Percentiles rank a stretch among this genome's conserved stretches.
These are phyloP conservation scores for Prionace glauca DNA, from an alignment of 2,797 vertebrate genomes.

Conservation along the genomic window DNA sequence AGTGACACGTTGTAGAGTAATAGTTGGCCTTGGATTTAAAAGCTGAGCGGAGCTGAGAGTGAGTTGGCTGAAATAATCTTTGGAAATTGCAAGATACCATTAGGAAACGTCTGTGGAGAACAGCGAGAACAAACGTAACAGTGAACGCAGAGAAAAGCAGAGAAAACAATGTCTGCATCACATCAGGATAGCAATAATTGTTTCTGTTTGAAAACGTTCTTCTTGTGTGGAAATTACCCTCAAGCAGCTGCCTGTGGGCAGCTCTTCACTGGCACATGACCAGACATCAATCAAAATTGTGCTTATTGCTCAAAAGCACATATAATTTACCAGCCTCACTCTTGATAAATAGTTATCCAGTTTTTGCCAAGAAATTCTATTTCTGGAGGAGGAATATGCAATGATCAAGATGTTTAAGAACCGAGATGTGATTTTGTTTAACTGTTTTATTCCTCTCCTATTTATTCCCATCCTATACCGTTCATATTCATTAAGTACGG, in stretches of 20 bases:
- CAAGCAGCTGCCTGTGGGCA: background rate
- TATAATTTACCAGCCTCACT: background rate
- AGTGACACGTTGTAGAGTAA: background rate
- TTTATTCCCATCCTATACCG: background rate
- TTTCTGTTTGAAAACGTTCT: background rate
- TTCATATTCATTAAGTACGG: background rate
- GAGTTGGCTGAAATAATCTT: background rate
- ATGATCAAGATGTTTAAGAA: background rate
- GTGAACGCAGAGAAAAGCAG: background rate
- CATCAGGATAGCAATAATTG: background rate
- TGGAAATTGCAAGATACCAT: background rate
- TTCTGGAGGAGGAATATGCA: background rate
- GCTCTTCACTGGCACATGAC: background rate
- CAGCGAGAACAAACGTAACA: background rate
- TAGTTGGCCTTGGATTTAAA: background rate
- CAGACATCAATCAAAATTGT: background rate
- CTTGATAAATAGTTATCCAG: background rate
- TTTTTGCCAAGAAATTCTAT: slow-evolving; percentile 19
- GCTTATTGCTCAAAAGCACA: background rate
- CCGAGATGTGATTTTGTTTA: background rate
- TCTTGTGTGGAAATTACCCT: background rate
- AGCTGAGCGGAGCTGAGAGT: background rate
- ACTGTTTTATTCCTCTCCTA: background rate
- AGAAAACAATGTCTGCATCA: background rate
- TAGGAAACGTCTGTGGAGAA: background rate